A percentile compares a stretch with the other conserved stretches of the same genome.
Evolutionary conservation across 2,797 vertebrate genomes (phyloP).

Genomic region (Hydrocynus forskahlii): DNA sequence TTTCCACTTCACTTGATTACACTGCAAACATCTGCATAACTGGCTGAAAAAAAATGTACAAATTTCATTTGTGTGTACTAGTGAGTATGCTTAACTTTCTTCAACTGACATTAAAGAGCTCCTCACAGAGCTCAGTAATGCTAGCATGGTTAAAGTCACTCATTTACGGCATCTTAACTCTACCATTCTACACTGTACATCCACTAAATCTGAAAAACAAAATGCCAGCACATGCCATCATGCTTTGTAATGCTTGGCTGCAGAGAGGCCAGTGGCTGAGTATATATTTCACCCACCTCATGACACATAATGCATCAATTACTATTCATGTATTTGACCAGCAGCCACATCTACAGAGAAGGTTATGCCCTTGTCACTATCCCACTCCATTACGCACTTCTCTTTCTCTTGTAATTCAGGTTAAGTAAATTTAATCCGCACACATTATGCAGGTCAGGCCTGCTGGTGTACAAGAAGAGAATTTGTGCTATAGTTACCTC

Average conservation of each 20-base stretch:
- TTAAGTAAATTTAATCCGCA: no score
- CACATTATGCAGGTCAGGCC: no score
- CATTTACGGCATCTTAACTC: not conserved
- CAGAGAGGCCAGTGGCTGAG: not conserved
- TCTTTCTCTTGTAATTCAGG: not conserved
- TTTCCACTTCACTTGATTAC: constrained; percentile 20
- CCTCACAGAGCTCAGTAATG: not conserved
- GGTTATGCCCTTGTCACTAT: constrained; percentile 9
- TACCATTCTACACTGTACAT: not conserved
- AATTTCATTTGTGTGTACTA: not conserved
- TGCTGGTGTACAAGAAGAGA: no score
- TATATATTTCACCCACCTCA: not conserved
- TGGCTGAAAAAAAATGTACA: not conserved
- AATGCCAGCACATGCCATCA: not conserved
- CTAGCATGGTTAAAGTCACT: not conserved
- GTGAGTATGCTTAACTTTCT: not conserved
- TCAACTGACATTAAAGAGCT: not conserved
- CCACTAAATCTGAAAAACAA: not conserved
- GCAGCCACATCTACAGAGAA: not conserved
- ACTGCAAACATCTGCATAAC: not conserved
- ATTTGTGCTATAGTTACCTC: no score
- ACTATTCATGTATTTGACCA: constrained; percentile 18
- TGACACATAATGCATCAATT: not conserved
- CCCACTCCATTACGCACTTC: not conserved
- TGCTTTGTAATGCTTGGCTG: not conserved